These are phyloP conservation scores for Lepisosteus osseus DNA, from an alignment of 2,113 vertebrate species.

Conservation along the genomic window DNA sequence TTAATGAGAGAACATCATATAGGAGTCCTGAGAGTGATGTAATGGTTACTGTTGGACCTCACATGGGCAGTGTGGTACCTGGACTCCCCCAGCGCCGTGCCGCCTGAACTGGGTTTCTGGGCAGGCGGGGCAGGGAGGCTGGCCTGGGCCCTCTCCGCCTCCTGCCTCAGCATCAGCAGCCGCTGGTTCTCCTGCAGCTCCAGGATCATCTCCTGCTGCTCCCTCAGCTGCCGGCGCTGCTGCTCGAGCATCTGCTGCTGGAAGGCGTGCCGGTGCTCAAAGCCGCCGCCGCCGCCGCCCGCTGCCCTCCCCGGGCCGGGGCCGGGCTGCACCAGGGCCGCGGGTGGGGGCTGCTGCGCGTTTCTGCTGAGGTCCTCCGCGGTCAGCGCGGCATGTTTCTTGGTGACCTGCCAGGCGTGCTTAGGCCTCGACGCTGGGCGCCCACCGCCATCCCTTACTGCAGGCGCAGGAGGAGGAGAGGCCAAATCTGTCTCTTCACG, in stretches of 20 bases:
- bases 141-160: constrained; percentile 36
- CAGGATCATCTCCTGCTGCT: constrained; percentile 77
- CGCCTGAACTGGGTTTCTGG: constrained; percentile 14
- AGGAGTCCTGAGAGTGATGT: too few species aligned
- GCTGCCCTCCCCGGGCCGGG: neutral
- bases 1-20: too few species aligned
- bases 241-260: constrained; percentile 78
- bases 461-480: neutral
- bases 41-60: constrained; percentile 62
- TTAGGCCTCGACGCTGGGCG: constrained; percentile 24
- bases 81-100: constrained; percentile 28
- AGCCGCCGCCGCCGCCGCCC: constrained; percentile 36
- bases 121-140: neutral
- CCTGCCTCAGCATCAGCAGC: constrained; percentile 53
- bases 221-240: constrained; percentile 78
- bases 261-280: constrained; percentile 60
- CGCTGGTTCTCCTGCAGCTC: constrained; percentile 68
- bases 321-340: neutral
- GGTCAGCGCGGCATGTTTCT: constrained; percentile 41
- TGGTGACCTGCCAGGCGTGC: constrained; percentile 61
- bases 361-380: constrained; percentile 38
- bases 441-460: constrained; percentile 2
- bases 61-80: constrained; percentile 43
- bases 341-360: constrained; percentile 11
- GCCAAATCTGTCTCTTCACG: neutral